Percentiles rank a stretch among this genome's conserved stretches.
Conservation (phyloP, 2,113 vertebrate species). For the Sarotherodon lohbergeri region DNA sequence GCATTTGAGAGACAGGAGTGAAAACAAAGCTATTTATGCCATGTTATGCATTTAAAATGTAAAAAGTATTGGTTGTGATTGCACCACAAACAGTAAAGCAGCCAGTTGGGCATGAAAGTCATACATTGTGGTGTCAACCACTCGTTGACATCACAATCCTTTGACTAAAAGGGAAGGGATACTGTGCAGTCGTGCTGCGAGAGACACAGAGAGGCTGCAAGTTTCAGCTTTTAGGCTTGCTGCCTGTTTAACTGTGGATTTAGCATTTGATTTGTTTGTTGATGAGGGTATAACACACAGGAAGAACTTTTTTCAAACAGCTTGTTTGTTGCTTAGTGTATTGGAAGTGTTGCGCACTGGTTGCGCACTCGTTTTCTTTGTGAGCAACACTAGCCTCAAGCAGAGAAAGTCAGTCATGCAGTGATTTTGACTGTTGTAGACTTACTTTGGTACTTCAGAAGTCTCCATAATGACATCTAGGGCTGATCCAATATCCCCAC, state of each 20-base stretch:
- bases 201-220: not conserved
- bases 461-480: not conserved
- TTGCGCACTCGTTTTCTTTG: not conserved
- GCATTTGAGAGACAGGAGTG: not conserved
- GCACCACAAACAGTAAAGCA: not conserved
- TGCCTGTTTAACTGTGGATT: not conserved
- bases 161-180: not conserved
- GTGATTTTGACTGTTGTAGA: not conserved
- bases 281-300: not conserved
- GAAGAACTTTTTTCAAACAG: not conserved
- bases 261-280: not conserved
- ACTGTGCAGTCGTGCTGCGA: not conserved
- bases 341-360: not conserved
- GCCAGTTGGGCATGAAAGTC: not conserved
- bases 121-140: conserved; percentile 4
- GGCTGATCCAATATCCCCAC: not conserved
- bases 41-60: not conserved
- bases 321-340: not conserved
- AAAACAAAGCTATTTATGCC: not conserved
- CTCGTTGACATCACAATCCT: not conserved
- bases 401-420: not conserved
- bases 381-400: not conserved
- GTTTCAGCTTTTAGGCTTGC: not conserved
- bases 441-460: not conserved
- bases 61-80: not conserved